These are phyloP conservation scores for Junonia oenone DNA, from an alignment of 2,888 invertebrate genomes.

Conservation along the genomic window DNA sequence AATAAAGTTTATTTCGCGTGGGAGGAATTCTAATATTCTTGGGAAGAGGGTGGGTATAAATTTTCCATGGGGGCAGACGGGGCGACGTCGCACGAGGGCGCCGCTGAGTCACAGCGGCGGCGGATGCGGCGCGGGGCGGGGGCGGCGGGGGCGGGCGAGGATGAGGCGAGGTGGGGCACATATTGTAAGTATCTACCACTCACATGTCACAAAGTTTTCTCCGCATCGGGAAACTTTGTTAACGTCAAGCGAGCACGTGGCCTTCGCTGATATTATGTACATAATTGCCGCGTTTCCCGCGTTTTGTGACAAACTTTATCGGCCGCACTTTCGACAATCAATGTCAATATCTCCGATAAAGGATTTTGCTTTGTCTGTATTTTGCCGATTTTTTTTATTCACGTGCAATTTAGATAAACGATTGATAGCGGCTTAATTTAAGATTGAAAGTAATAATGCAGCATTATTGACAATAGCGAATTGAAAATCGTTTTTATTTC, in stretches of 20 bases:
- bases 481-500: background rate
- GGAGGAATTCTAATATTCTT: conserved; percentile 61
- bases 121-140: conserved; percentile 30
- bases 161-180: conserved; percentile 48
- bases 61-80: conserved; percentile 78
- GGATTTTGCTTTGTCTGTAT: conserved; percentile 20
- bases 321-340: conserved; percentile 24
- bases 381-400: background rate
- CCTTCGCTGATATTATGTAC: conserved; percentile 61
- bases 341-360: conserved; percentile 12
- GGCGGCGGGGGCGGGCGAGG: conserved; percentile 30
- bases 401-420: background rate
- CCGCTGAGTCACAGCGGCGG: conserved; percentile 72
- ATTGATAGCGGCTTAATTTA: background rate
- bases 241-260: conserved; percentile 79
- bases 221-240: conserved; percentile 78
- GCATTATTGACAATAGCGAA: too few relatives aligned
- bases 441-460: background rate
- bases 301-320: conserved; percentile 29
- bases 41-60: conserved; percentile 76
- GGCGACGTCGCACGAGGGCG: conserved; percentile 77
- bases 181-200: conserved; percentile 76
- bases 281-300: conserved; percentile 61
- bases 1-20: conserved; percentile 48
- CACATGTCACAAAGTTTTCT: conserved; percentile 80